Evolutionary conservation across 2,113 vertebrate species (phyloP).

Genomic region (Callithrix jacchus): DNA sequence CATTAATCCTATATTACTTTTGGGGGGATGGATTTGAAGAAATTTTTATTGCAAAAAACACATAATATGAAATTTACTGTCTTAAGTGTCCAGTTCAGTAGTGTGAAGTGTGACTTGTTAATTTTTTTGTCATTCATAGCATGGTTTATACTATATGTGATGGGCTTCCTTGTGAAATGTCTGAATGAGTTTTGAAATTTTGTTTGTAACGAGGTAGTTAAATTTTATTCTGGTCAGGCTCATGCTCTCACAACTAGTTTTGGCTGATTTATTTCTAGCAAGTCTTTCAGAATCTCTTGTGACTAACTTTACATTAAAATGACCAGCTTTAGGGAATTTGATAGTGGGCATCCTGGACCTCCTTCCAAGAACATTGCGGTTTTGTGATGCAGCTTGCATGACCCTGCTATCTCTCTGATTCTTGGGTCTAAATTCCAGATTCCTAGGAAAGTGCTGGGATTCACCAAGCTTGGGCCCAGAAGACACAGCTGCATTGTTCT

Average conservation of each 20-base stretch:
- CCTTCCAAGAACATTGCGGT: neutral
- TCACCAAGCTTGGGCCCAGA: neutral
- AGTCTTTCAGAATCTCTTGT: slow-evolving; percentile 11
- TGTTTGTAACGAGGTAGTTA: neutral
- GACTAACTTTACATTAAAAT: neutral
- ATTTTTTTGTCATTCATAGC: neutral
- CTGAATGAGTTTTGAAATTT: neutral
- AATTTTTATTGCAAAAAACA: neutral
- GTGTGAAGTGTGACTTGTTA: neutral
- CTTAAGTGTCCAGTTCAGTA: neutral
- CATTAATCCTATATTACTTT: neutral
- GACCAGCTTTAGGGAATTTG: neutral
- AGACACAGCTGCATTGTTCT: neutral
- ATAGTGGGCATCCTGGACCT: neutral
- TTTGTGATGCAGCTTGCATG: neutral
- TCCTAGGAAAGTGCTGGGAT: neutral
- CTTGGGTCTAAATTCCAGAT: neutral
- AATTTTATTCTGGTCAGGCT: neutral
- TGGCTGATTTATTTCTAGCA: neutral
- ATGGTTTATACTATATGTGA: neutral
- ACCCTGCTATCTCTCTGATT: neutral
- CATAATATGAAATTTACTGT: neutral
- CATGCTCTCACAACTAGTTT: neutral
- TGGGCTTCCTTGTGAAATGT: neutral
- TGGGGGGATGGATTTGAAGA: neutral